A percentile compares a stretch with the other conserved stretches of the same genome.
Conservation (phyloP, 1,140 invertebrate species). For the Tetramorium parvispinum region DNA sequence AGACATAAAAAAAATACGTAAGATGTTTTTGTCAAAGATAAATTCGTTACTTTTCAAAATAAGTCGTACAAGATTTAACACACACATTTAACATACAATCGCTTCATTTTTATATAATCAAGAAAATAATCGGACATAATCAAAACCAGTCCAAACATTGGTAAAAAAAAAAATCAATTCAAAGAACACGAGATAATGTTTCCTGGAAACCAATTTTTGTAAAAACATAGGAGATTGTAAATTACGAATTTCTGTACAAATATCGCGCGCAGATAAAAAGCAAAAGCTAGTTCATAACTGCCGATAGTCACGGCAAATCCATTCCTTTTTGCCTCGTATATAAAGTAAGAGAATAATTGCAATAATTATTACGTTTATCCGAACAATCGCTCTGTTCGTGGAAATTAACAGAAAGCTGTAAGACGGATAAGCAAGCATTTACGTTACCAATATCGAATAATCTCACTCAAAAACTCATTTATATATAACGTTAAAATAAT, state of each 20-base stretch:
- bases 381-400: background rate
- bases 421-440: background rate
- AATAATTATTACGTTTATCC: conserved; percentile 21
- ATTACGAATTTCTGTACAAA: conserved; percentile 7
- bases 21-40: background rate
- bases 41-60: background rate
- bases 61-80: background rate
- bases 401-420: conserved; percentile 31
- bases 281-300: background rate
- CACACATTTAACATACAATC: background rate
- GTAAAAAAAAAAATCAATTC: background rate
- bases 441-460: background rate
- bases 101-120: background rate
- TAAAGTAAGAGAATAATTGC: conserved; percentile 22
- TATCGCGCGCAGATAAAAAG: background rate
- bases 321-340: background rate
- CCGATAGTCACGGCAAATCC: background rate
- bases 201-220: background rate
- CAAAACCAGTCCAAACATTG: background rate
- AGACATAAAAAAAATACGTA: background rate
- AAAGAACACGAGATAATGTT: background rate
- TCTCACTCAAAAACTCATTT: background rate
- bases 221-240: background rate
- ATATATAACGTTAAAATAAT: background rate
- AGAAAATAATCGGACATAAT: conserved; percentile 22